A percentile compares a stretch with the other conserved stretches of the same genome.
Conservation (phyloP, 2,797 vertebrate genomes). For the Otus scops region DNA sequence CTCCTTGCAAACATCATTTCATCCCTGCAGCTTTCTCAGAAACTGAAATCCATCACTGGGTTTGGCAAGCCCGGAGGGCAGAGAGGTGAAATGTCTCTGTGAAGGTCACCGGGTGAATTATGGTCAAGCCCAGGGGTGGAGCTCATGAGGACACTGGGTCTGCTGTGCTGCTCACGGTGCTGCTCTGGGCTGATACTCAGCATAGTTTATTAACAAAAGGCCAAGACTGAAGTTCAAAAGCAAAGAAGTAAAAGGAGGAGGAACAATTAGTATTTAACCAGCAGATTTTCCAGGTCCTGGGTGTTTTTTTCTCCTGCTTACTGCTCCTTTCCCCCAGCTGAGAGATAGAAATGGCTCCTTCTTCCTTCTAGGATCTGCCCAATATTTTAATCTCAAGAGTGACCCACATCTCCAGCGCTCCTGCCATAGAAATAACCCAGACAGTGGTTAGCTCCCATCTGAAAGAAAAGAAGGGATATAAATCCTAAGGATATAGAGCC, state of each 20-base stretch:
- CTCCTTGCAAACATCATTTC: neutral
- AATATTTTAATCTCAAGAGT: neutral
- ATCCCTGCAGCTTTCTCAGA: neutral
- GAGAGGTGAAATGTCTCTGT: neutral
- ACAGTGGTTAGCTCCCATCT: neutral
- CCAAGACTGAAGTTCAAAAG: neutral
- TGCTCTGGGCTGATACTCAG: neutral
- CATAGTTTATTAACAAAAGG: neutral
- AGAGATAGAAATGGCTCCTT: neutral
- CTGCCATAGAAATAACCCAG: neutral
- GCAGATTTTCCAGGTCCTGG: neutral
- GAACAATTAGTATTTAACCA: neutral
- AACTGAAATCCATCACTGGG: neutral
- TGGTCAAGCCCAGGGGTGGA: neutral
- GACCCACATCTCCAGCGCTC: neutral
- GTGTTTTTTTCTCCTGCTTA: neutral
- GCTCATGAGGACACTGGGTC: neutral
- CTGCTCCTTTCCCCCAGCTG: neutral
- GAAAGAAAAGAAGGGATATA: no score
- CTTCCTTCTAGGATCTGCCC: neutral
- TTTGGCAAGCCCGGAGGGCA: neutral
- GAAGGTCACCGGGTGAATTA: neutral
- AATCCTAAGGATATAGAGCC: neutral
- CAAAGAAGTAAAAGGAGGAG: neutral
- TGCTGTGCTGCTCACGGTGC: rapidly evolving